Conservation (phyloP, 1,140 invertebrate species). For the Anastrepha ludens region DNA sequence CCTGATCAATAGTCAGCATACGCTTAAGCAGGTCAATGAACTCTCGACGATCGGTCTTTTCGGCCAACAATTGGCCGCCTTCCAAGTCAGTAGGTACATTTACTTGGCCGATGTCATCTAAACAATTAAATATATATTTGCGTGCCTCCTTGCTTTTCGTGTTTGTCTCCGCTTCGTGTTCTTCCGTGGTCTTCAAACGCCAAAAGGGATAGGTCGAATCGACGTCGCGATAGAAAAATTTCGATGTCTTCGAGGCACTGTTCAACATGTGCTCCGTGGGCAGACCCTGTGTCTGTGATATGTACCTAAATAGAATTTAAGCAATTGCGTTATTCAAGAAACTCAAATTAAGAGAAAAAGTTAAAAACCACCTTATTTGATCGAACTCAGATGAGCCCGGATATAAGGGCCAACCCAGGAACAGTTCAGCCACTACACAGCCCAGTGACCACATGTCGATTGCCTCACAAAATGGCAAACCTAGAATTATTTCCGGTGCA, state of each 20-base stretch:
- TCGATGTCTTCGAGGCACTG: constrained; percentile 97
- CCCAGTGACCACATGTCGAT: constrained; percentile 99
- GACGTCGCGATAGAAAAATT: constrained; percentile 98
- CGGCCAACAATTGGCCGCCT: constrained; percentile 94
- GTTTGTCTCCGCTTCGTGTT: constrained; percentile 97
- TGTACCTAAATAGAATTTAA: constrained; percentile 75
- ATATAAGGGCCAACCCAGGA: constrained; percentile 99
- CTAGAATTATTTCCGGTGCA: constrained; percentile 99
- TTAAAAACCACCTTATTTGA: constrained; percentile 86
- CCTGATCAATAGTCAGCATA: constrained; percentile 99
- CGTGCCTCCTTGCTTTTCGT: constrained; percentile 99
- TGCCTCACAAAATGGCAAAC: constrained; percentile 98
- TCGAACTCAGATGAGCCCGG: constrained; percentile 99
- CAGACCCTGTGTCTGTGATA: constrained; percentile 84
- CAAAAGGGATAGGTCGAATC: constrained; percentile 98
- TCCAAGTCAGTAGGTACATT: constrained; percentile 98
- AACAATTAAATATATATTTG: constrained; percentile 99
- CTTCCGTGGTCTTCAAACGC: constrained; percentile 97
- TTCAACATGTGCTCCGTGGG: constrained; percentile 99
- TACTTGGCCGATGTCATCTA: constrained; percentile 98
- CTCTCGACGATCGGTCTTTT: constrained; percentile 96
- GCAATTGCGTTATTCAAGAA: neutral
- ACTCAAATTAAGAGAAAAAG: neutral
- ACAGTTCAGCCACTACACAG: constrained; percentile 99
- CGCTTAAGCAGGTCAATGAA: constrained; percentile 97